These are phyloP conservation scores for Dicentrarchus labrax DNA, from an alignment of 2,113 vertebrate species.

Conservation along the genomic window DNA sequence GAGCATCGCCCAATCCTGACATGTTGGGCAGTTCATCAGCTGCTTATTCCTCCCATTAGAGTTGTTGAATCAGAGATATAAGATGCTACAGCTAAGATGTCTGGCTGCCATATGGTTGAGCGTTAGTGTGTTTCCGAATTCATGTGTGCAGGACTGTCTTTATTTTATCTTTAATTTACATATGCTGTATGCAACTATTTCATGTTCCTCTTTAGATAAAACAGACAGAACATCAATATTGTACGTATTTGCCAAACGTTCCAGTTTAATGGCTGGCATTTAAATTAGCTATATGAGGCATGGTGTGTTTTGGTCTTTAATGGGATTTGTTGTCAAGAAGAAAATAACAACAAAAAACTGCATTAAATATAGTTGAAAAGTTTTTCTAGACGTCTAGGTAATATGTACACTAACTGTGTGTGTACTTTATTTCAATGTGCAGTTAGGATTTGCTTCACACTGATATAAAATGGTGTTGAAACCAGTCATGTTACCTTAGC, in stretches of 20 bases:
- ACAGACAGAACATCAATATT: constrained; percentile 12
- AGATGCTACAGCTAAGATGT: constrained; percentile 6
- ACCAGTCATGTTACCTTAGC: no score
- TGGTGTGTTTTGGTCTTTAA: not conserved
- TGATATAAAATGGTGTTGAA: no score
- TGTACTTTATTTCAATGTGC: no score
- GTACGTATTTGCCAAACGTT: not conserved
- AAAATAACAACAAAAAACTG: not conserved
- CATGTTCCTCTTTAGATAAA: not conserved
- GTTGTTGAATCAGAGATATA: not conserved
- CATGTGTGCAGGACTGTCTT: not conserved
- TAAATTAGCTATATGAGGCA: not conserved
- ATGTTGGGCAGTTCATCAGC: constrained; percentile 36
- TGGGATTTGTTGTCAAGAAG: not conserved
- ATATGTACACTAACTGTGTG: no score
- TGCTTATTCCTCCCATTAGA: constrained; percentile 22
- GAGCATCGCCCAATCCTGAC: not conserved
- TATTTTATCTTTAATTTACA: not conserved
- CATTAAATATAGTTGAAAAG: no score
- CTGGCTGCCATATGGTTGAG: constrained; percentile 11
- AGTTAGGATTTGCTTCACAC: no score
- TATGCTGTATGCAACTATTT: not conserved
- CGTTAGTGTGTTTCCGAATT: constrained; percentile 1
- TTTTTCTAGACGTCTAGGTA: no score
- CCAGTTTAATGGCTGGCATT: not conserved